phyloP scores from a whole-genome alignment of 1,140 invertebrate species.

The Akabosia matsudoensis region DNA sequence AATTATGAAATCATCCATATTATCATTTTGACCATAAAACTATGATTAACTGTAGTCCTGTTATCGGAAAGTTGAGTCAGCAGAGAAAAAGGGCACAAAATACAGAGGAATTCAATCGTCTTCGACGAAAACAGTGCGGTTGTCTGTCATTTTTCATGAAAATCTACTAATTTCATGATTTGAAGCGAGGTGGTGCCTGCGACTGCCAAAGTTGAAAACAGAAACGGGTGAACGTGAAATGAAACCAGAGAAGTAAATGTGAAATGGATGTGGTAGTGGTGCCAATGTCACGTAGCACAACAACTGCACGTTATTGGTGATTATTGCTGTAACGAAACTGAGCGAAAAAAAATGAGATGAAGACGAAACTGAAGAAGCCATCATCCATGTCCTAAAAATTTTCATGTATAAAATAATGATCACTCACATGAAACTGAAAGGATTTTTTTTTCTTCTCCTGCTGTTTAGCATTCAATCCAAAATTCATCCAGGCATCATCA shows the following conservation, averaged over 20 bases:
- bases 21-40: too few relatives aligned
- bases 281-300: neutral
- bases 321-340: neutral
- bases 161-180: neutral
- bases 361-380: neutral
- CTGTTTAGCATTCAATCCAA: neutral
- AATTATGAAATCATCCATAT: too few relatives aligned
- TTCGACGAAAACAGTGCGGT: too few relatives aligned
- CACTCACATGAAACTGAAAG: neutral
- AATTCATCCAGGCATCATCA: neutral
- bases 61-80: too few relatives aligned
- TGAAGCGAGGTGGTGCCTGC: neutral
- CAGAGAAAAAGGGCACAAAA: too few relatives aligned
- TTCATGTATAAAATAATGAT: neutral
- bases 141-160: neutral
- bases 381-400: neutral
- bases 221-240: too few relatives aligned
- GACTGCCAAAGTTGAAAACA: too few relatives aligned
- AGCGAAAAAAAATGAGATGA: neutral
- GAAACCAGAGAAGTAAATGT: too few relatives aligned
- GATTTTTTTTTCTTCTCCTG: neutral
- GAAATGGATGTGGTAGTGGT: too few relatives aligned
- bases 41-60: too few relatives aligned
- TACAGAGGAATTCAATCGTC: too few relatives aligned
- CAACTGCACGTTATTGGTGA: neutral